Percentiles rank a stretch among this genome's conserved stretches.
Conservation (phyloP, 2,888 invertebrate genomes). For the Cyclophora punctaria region DNA sequence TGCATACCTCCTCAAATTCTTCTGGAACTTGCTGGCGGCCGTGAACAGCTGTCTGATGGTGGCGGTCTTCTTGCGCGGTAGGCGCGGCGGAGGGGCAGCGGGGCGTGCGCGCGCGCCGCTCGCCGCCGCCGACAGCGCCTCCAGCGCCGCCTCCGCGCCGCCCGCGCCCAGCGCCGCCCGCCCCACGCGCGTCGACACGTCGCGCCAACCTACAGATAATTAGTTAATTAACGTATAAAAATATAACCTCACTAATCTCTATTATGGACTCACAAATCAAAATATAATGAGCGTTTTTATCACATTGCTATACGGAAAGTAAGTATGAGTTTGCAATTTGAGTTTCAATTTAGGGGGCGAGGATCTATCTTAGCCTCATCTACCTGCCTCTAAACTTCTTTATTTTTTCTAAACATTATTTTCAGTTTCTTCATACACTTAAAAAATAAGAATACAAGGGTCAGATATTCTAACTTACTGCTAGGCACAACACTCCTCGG, state of each 20-base stretch:
- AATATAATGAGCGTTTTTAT: too few relatives aligned
- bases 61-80: constrained; percentile 88
- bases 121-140: constrained; percentile 78
- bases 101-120: constrained; percentile 45
- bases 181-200: constrained; percentile 82
- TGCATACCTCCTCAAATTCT: constrained; percentile 76
- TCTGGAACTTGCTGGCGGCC: constrained; percentile 97
- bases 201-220: constrained; percentile 83
- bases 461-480: constrained; percentile 75
- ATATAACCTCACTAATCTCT: too few relatives aligned
- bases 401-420: too few relatives aligned
- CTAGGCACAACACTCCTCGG: constrained; percentile 93
- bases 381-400: too few relatives aligned
- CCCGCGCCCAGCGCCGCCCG: constrained; percentile 55
- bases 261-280: too few relatives aligned
- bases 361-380: too few relatives aligned
- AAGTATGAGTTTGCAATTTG: too few relatives aligned
- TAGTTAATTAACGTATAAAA: too few relatives aligned
- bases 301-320: too few relatives aligned
- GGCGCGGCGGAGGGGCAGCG: constrained; percentile 78
- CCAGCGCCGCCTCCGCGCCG: constrained; percentile 80
- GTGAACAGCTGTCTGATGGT: constrained; percentile 96
- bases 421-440: too few relatives aligned
- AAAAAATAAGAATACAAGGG: neutral
- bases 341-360: too few relatives aligned